Evolutionary conservation across 2,113 vertebrate species (phyloP), one percentile per base, ranked within the genome.

Genomic region (Dissostichus mawsoni): DNA sequence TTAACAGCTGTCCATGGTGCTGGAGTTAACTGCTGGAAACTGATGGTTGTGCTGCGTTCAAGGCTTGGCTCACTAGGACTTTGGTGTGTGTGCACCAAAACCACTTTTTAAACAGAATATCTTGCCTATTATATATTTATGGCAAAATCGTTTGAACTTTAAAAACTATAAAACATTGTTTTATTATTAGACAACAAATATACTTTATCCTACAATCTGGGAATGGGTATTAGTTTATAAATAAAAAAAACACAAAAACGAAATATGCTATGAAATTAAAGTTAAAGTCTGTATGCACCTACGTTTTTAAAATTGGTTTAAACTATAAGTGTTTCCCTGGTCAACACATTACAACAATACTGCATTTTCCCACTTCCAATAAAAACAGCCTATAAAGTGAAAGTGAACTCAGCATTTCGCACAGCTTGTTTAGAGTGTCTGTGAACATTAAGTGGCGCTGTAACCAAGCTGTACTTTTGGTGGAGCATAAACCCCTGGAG

Each of bases 401-500:
- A 51, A 10, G 0, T 20, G 62, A 66, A 50, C 41, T 44, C 45
- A 59, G 5, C 33, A 58, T 47, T 18, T 12, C 41, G 45, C 3
- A 11, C 47, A 20, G 33, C 53, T 5, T 71, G 67, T 29, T 62
- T 13, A 1, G 25, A 10, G 12, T 1, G 13, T n/a, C 18, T 17
- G 0, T 69, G 0, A 50, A 47, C 91, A 5, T 64, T 79, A 88
- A 94, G 89, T 78, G 95, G 84, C 83, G 89, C 88, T 92, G n/a
- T 83, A 70, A 48, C 66, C 87, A 78, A 81, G 45, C 29, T 65
- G 4, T 78, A 11, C 64, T 51, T 80, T 61, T 5, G 14, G n/a
- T 20, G 44, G 36, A 71, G n/a, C 56, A 17, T 16, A 79, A 84
- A 67, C 33, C 82, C 83, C 51, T 18, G 59, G 79, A 74, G 84